Evolutionary conservation across 2,888 invertebrate species (phyloP).

Genomic region (Sericinus montela): DNA sequence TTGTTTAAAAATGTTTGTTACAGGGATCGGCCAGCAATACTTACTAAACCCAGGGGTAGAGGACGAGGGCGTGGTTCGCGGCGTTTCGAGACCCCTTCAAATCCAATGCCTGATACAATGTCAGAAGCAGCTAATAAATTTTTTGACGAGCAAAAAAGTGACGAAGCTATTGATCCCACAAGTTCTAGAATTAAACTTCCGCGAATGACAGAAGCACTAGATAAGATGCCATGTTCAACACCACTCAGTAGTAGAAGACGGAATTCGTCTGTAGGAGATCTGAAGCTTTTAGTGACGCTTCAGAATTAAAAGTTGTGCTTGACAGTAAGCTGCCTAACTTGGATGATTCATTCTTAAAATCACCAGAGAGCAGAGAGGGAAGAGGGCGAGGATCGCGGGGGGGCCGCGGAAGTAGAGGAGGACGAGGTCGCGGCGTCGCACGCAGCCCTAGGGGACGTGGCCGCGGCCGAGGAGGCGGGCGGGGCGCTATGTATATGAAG

Average conservation of each 20-base stretch:
- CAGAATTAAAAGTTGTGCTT: constrained; percentile 41
- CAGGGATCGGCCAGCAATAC: constrained; percentile 62
- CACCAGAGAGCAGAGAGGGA: constrained; percentile 35
- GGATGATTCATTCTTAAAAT: constrained; percentile 46
- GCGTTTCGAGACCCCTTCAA: constrained; percentile 30
- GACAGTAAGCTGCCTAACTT: constrained; percentile 34
- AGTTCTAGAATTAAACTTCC: constrained; percentile 69
- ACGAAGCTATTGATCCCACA: constrained; percentile 56
- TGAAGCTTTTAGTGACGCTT: constrained; percentile 38
- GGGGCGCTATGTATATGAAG: constrained; percentile 55
- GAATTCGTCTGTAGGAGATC: constrained; percentile 36
- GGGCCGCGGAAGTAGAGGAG: constrained; percentile 31
- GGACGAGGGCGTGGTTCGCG: constrained; percentile 58
- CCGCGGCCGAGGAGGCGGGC: constrained; percentile 62
- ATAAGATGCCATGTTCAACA: constrained; percentile 57
- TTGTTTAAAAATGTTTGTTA: constrained; percentile 26
- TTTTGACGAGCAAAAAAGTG: constrained; percentile 29
- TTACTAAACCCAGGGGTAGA: constrained; percentile 58
- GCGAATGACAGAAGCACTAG: constrained; percentile 69
- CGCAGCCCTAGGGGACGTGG: constrained; percentile 48
- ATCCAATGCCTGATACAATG: constrained; percentile 31
- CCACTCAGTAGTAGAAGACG: constrained; percentile 55
- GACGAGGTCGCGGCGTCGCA: constrained; percentile 36
- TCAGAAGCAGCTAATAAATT: constrained; percentile 34
- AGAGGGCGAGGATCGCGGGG: constrained; percentile 27